Base-by-base conservation (phyloP, 2,113 vertebrate species). In the Calyptommatus sinebrachiatus region DNA sequence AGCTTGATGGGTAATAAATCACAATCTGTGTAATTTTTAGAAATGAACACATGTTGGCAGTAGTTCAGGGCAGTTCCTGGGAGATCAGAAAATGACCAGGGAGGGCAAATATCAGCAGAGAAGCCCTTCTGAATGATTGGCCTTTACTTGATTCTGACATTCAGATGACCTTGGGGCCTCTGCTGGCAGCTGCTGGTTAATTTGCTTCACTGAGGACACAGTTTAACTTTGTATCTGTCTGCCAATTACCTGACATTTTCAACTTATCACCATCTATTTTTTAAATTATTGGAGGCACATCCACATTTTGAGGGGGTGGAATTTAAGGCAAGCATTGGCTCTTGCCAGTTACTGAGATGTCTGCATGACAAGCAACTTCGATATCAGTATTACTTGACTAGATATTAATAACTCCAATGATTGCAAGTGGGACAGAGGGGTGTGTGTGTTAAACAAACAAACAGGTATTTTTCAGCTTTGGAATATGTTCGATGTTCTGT, bases 1-100 rank as follows among this genome's bases (percentile, higher is more conserved):
- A 91, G 91, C 22, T 91, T 94, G 93, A 96, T 96, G 94, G 96
- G 96, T 96, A 97, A 99, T 99, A 99, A 97, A 99, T 99, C 97
- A 98, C 96, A 97, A 97, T 97, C 95, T 94, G 91, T 95, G 95
- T 96, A 96, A 96, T 96, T 97, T 97, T 95, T 95, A 92, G 95
- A 93, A 95, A 96, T 95, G 93, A 95, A 94, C 94, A 94, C 90
- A 95, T 95, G 92, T 91, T 94, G 93, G 95, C 94, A 94, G 94
- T 93, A 92, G 94, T 96, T 96, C 92, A 85, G 94, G 94, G 95
- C 96, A 95, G 94, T 87, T 92, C 93, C 92, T 94, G 86, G 78
- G 96, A 94, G 95, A 96, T 92, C 92, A 88, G 92, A 85, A 91
- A 95, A 94, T 92, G 95, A 93, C 91, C 93, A 92, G 94, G 91